phyloP scores from a whole-genome alignment of 2,888 invertebrate genomes.

The Cephalotes varians region DNA sequence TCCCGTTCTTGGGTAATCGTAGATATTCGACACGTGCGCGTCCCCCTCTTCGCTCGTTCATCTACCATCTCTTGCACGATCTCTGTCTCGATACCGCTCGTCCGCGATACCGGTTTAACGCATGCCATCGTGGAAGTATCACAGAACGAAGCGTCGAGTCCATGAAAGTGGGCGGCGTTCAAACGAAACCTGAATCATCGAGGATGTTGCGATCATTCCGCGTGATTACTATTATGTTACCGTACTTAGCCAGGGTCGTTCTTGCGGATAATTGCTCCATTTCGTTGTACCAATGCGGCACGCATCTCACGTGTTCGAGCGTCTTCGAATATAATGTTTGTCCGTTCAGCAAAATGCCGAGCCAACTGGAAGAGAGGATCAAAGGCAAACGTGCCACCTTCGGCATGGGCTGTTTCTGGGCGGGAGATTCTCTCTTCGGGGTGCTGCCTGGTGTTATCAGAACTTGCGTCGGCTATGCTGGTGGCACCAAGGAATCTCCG shows the following conservation, averaged over 20 bases:
- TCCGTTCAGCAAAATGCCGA: constrained; percentile 78
- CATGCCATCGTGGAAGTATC: constrained; percentile 30
- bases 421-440: constrained; percentile 94
- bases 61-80: not conserved
- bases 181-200: not conserved
- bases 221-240: not conserved
- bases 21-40: constrained; percentile 18
- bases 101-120: constrained; percentile 24
- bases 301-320: constrained; percentile 25
- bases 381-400: constrained; percentile 93
- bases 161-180: not conserved
- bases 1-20: not conserved
- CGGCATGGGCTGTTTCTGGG: constrained; percentile 98
- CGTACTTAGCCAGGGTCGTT: not conserved
- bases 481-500: constrained; percentile 93
- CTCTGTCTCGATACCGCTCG: constrained; percentile 7
- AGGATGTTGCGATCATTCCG: constrained; percentile 27
- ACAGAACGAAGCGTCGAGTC: constrained; percentile 1
- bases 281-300: constrained; percentile 50
- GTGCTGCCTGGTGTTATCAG: constrained; percentile 91
- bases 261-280: constrained; percentile 49
- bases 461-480: constrained; percentile 97
- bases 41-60: not conserved
- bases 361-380: constrained; percentile 89
- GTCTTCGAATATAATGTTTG: constrained; percentile 43